A percentile compares a stretch with the other conserved stretches of the same genome.
Conservation (phyloP, 2,797 vertebrate genomes). For the Craterocephalus amniculus region DNA sequence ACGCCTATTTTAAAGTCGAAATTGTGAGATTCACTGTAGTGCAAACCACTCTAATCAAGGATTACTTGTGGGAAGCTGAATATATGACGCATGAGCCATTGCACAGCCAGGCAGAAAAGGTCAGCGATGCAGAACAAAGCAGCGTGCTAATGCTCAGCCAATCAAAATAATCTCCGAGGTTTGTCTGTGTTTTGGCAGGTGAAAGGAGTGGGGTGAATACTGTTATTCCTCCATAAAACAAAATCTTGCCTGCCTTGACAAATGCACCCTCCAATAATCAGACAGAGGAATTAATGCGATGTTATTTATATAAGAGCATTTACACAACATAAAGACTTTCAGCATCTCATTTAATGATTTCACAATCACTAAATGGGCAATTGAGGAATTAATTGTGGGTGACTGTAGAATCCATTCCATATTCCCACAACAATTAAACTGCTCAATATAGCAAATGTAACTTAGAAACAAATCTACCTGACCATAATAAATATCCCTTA, state of each 20-base stretch:
- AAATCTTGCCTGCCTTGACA: constrained; percentile 52
- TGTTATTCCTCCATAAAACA: constrained; percentile 42
- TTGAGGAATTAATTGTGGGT: constrained; percentile 70
- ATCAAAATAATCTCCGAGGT: constrained; percentile 68
- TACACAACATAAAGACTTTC: constrained; percentile 59
- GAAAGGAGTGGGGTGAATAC: constrained; percentile 41
- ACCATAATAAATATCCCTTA: constrained; percentile 22
- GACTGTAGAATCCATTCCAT: constrained; percentile 39
- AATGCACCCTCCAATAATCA: constrained; percentile 51
- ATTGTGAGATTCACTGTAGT: constrained; percentile 22
- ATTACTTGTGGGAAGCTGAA: constrained; percentile 19
- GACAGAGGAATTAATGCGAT: constrained; percentile 53
- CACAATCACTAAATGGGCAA: constrained; percentile 57
- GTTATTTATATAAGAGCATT: constrained; percentile 63
- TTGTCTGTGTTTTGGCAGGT: constrained; percentile 44
- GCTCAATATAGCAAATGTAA: constrained; percentile 56
- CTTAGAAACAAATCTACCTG: constrained; percentile 51
- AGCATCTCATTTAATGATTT: constrained; percentile 71
- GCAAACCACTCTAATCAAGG: constrained; percentile 8
- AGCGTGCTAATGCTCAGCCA: constrained; percentile 55
- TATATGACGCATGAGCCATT: constrained; percentile 31
- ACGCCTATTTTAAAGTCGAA: constrained; percentile 52
- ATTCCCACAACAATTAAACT: constrained; percentile 54
- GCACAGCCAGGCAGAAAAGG: constrained; percentile 56
- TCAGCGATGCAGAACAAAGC: constrained; percentile 60